Base-by-base conservation (phyloP, 1,140 invertebrate genomes). In the Leptinotarsa lineolata region DNA sequence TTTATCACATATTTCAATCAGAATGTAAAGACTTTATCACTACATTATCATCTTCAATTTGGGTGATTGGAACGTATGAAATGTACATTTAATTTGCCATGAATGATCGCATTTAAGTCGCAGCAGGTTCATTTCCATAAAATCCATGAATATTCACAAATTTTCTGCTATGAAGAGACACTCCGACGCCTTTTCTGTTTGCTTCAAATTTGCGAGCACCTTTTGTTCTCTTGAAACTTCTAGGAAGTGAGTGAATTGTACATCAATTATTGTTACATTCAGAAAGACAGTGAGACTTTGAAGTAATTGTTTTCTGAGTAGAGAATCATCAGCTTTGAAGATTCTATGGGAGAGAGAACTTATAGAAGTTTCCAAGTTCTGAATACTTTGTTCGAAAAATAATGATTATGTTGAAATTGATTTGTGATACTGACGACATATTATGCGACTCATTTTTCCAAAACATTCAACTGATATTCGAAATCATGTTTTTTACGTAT, bases 121-220 rank as follows among this genome's bases (percentile, higher is more conserved):
- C 4, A 54, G 48, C 48, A 54, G 48, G 48, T 54, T 21, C 5
- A 30, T 30, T 64, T 64, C 61, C 24, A 30, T 64, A 30, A 21
- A 21, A 30, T 22, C 21, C 39, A 66, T 66, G 64, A 66, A 66
- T 66, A 66, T 66, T 66, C 64, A 66, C 39, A 39, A 66, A 44
- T 66, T 66, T 66, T 44, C 64, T 13, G n/a, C 22, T 66, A 15
- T 18, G 39, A 22, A 39, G 64, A n/a, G 64, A 44, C 64, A 66
- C 64, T 39, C 15, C 8, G 18, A 66, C 24, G 39, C 39, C 22
- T 66, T 66, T 66, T 66, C 64, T 15, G 64, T 66, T 46, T 44
- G 64, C 30, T 24, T 39, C 64, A 66, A 44, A 44, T 66, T 44
- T 66, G 64, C 39, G 64, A 39, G 22, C 22, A 39, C 15, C 64